These are phyloP conservation scores for Asobara japonica DNA, from an alignment of 1,140 invertebrate species.

Conservation along the genomic window DNA sequence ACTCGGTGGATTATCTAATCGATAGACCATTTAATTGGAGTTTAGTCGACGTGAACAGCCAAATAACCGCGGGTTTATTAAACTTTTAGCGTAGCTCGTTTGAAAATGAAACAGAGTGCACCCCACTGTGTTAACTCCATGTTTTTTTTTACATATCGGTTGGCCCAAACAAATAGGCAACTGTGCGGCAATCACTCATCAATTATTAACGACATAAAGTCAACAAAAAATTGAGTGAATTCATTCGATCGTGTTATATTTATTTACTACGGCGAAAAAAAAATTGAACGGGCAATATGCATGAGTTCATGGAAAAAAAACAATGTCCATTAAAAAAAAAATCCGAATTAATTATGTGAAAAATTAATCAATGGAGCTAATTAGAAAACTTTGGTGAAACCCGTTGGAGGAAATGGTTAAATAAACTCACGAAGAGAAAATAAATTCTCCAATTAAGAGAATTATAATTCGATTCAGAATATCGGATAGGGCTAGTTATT, in stretches of 20 bases:
- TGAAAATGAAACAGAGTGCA: slow-evolving; percentile 21
- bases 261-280: background rate
- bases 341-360: background rate
- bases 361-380: background rate
- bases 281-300: background rate
- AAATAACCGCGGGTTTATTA: slow-evolving; percentile 32
- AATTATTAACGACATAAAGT: background rate
- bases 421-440: background rate
- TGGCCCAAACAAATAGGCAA: background rate
- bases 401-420: background rate
- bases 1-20: slow-evolving; percentile 33
- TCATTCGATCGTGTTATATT: background rate
- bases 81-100: slow-evolving; percentile 23
- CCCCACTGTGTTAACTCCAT: background rate
- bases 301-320: background rate
- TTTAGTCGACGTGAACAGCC: slow-evolving; percentile 29
- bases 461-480: too few relatives aligned
- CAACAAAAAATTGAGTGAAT: background rate
- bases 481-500: too few relatives aligned
- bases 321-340: background rate
- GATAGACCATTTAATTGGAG: slow-evolving; percentile 35
- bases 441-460: too few relatives aligned
- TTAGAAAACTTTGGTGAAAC: background rate
- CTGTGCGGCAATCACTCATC: slow-evolving; percentile 6
- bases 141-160: slow-evolving; percentile 8